Base-by-base conservation (phyloP, 2,797 vertebrate species). In the Pteropus rufus region DNA sequence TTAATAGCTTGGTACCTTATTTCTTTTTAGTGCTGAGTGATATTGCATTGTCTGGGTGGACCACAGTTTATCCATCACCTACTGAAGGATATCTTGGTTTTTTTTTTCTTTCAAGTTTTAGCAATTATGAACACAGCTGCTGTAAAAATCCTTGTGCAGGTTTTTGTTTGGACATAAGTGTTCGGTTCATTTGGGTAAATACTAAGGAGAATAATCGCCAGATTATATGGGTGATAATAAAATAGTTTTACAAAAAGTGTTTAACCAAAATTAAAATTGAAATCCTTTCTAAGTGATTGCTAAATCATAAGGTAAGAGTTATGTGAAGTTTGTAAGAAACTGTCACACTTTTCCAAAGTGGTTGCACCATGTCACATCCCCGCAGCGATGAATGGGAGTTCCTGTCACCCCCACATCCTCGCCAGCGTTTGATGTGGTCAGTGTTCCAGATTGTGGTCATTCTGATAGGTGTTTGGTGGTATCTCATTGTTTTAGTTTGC, bases 111-210 rank as follows among this genome's bases (percentile, higher is more conserved):
- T 16, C 64, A 29, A 10, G 62, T 34, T 52, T 41, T 64, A 77
- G 67, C 44, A 29, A 0, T 62, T 73, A 29, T 3, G 65, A 52
- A 72, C 16, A 23, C 26, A 93, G 34, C 54, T 49, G 29, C 54
- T 62, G 0, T 70, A 62, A 87, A 52, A 16, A 16, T 29, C 62
- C 24, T 3, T 36, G 34, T 15, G 21, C 62, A 36, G 29, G 44
- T 54, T 44, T 80, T 70, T 49, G 15, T 54, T 44, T 88, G 65
- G 34, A 72, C 44, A 4, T 54, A 41, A 29, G 88, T 80, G 52
- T 72, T 88, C 44, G 39, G 0, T 49, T 80, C 75, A 67, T 80
- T 93, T 72, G 39, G 83, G 44, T 80, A 41, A 41, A 80, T 34
- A 4, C 10, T 34, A 60, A 69, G 54, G 29, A 21, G 19, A 10